Conservation (phyloP, 2,113 vertebrate genomes). For the Urocynchramus pylzowi region DNA sequence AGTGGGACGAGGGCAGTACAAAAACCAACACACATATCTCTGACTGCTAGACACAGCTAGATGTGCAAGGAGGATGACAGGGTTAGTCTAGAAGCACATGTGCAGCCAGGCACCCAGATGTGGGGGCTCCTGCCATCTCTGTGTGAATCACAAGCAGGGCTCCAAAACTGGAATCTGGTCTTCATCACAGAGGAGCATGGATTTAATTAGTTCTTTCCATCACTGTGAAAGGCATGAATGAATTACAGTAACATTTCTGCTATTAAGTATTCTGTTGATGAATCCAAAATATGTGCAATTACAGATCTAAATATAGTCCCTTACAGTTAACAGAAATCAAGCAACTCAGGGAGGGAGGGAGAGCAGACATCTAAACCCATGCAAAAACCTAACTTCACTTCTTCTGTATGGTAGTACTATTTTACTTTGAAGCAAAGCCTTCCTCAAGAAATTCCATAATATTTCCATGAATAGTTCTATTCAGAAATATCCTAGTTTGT, state of each 20-base stretch:
- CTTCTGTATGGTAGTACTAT: not conserved
- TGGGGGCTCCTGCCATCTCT: not conserved
- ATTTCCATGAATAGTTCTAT: not conserved
- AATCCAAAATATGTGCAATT: slow-evolving; percentile 21
- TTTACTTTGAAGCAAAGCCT: not conserved
- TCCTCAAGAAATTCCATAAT: not conserved
- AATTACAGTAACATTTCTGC: not conserved
- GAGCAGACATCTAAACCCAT: not conserved
- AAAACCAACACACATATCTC: not conserved
- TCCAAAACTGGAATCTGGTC: not conserved
- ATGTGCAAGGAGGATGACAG: not conserved
- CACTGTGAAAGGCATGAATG: slow-evolving; percentile 1
- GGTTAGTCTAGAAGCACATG: not conserved
- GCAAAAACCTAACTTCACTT: not conserved
- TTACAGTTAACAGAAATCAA: not conserved
- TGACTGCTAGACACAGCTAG: not conserved
- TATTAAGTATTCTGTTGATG: not conserved
- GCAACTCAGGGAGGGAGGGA: not conserved
- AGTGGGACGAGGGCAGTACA: not conserved
- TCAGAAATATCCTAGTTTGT: not conserved
- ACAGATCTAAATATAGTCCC: slow-evolving; percentile 16
- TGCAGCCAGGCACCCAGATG: not conserved
- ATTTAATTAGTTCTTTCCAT: not conserved
- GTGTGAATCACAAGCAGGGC: not conserved
- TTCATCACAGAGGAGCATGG: not conserved